Conservation (phyloP, 2,797 vertebrate species). For the Falco naumanni region DNA sequence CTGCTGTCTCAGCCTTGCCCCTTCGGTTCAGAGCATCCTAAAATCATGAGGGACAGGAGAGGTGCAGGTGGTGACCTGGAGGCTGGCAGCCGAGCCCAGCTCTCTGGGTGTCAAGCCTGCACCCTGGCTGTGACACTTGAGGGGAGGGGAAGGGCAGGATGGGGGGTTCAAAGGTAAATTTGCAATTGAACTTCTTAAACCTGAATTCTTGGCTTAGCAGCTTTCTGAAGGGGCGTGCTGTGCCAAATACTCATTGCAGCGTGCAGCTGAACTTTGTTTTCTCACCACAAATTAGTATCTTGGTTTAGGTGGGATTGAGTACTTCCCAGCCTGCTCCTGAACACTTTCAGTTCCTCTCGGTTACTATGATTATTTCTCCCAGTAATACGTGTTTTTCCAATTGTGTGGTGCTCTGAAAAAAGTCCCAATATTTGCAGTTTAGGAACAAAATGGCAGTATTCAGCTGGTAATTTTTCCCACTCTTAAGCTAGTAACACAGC, state of each 20-base stretch:
- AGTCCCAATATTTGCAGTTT: background rate
- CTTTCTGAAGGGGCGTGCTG: fast-evolving
- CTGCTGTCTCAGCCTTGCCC: background rate
- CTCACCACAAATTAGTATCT: background rate
- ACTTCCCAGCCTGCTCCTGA: background rate
- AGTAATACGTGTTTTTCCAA: background rate
- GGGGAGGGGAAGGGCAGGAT: fast-evolving
- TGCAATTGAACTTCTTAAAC: background rate
- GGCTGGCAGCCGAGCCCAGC: background rate
- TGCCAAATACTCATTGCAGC: background rate
- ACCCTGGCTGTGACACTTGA: background rate
- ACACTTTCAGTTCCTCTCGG: background rate
- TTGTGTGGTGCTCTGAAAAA: background rate
- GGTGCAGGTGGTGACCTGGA: background rate
- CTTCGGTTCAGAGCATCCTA: background rate
- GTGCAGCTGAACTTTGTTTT: background rate
- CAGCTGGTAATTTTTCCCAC: background rate
- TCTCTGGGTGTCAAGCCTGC: background rate
- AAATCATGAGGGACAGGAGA: background rate
- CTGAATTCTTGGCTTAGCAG: background rate
- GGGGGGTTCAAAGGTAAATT: background rate
- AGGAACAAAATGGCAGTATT: background rate
- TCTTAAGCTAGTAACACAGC: background rate
- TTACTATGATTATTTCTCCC: background rate
- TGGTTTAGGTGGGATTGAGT: background rate